phyloP scores from a whole-genome alignment of 2,797 vertebrate genomes.

The Pyrocephalus nanus region DNA sequence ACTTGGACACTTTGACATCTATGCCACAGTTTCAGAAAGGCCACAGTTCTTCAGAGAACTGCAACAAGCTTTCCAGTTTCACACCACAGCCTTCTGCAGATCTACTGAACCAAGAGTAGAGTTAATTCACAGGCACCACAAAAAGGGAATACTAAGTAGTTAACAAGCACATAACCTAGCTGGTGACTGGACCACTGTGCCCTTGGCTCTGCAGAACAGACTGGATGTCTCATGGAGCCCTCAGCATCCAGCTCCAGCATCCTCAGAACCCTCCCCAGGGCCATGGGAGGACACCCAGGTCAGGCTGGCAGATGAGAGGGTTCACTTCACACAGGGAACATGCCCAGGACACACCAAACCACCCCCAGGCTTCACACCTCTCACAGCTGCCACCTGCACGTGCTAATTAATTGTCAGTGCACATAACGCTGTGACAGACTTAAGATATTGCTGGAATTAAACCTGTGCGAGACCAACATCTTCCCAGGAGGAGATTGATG shows the following conservation, averaged over 20 bases:
- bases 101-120: not conserved
- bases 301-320: not conserved
- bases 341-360: not conserved
- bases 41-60: not conserved
- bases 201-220: not conserved
- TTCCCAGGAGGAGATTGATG: not conserved
- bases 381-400: not conserved
- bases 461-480: not conserved
- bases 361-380: not conserved
- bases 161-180: not conserved
- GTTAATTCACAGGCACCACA: not conserved
- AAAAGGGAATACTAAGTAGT: fast-evolving
- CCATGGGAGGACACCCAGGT: fast-evolving
- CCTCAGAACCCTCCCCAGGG: not conserved
- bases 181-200: not conserved
- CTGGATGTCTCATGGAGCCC: not conserved
- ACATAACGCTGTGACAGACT: too few relatives aligned
- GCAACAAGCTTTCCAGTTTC: not conserved
- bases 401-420: not conserved
- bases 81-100: fast-evolving
- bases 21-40: not conserved
- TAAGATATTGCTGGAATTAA: not conserved
- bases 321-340: not conserved
- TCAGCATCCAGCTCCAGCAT: not conserved
- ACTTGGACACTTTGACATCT: not conserved